Base-by-base conservation (phyloP, 1,140 invertebrate species). In the Wiebesia pumilae region DNA sequence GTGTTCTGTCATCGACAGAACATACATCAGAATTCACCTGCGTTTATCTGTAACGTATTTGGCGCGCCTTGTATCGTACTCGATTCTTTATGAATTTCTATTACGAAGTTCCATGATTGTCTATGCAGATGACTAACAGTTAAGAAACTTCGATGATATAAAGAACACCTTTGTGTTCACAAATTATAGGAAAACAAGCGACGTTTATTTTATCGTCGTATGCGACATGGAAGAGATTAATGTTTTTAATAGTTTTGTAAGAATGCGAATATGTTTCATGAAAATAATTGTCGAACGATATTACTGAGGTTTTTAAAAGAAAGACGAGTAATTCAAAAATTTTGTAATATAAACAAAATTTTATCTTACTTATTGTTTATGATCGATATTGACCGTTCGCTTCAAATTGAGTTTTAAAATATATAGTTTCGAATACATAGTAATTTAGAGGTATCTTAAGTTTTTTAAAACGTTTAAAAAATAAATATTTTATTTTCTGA, bases 191-290 rank as follows among this genome's bases (percentile, higher is more conserved):
- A 14, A 21, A 9, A 69, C 0, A 69, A 14, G 10, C 19, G 12
- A 35, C 30, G 12, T 69, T 14, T 16, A 69, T 69, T 69, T 69
- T 69, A 1, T 69, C 38, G 19, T 19, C 19, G 6, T 62, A 14
- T 62, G 24, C 24, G 27, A 62, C 10, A 62, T 62, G 27, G 3
- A 3, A 62, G 27, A 62, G 30, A 35, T 27, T 58, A 62, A 35
- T 35, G 19, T 62, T 80, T 62, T 47, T 51, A 51, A 77, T 47
- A 47, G 9, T 77, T 30, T 16, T 77, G 19, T 10, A 51, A 35
- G 77, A 35, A 21, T 80, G 30, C 51, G 47, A 27, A 80, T 58
- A 54, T 35, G 58, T 80, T 80, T 80, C 35, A 58, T 30, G 9
- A 38, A 3, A 77, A 51, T 16, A 77, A 51, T 21, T 51, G 3